Percentiles rank a stretch among this genome's conserved stretches.
Evolutionary conservation across 2,797 vertebrate genomes (phyloP).

Genomic region (Poeciliopsis gracilis): DNA sequence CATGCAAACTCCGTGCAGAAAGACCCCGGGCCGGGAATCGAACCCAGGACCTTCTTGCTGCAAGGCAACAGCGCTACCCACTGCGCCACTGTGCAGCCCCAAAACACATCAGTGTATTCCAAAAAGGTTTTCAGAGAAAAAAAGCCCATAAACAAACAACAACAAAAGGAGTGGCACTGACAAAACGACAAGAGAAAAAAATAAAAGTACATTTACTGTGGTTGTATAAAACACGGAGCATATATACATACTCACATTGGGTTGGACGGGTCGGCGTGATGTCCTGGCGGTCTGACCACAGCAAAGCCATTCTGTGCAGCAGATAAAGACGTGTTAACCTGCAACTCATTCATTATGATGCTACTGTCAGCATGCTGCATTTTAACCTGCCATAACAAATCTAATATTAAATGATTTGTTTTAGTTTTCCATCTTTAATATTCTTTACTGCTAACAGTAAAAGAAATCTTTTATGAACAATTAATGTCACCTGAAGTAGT

Average conservation of each 20-base stretch:
- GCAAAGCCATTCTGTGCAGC: slow-evolving; percentile 91
- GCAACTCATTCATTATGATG: neutral
- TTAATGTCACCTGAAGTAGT: neutral
- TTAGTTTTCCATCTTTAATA: neutral
- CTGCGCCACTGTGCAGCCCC: no score
- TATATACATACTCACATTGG: slow-evolving; percentile 86
- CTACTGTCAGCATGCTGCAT: neutral
- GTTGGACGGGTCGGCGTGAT: slow-evolving; percentile 93
- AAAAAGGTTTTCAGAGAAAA: neutral
- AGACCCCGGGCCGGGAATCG: no score
- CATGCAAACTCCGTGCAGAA: no score
- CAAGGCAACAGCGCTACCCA: no score
- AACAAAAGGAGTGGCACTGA: slow-evolving; percentile 32
- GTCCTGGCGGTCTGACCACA: slow-evolving; percentile 94
- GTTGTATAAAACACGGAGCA: slow-evolving; percentile 24
- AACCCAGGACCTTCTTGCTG: no score
- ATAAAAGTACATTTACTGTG: slow-evolving; percentile 7
- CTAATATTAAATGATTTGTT: neutral
- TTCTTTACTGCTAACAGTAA: neutral
- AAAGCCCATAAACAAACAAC: neutral
- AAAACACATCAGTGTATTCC: neutral
- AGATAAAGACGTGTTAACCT: slow-evolving; percentile 32
- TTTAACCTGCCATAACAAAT: neutral
- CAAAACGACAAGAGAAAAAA: slow-evolving; percentile 5
- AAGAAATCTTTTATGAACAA: neutral